Evolutionary conservation across 2,113 vertebrate genomes (phyloP).

Genomic region (Etia nguti): DNA sequence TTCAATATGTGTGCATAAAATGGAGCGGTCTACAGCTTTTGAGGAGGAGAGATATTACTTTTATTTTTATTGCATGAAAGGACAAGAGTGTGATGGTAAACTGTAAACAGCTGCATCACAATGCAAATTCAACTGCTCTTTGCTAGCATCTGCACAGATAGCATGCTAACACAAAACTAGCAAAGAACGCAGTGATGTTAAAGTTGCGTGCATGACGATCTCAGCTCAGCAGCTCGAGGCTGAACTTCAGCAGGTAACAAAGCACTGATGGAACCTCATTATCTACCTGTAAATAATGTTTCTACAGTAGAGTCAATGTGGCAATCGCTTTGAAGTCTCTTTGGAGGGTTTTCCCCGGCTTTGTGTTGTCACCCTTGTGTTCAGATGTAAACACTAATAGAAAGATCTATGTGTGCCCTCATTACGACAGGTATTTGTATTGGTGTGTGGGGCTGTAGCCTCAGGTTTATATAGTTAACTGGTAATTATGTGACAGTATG

Average conservation of each 20-base stretch:
- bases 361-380: not conserved
- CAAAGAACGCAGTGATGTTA: not conserved
- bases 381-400: not conserved
- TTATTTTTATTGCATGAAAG: not conserved
- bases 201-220: too few relatives aligned
- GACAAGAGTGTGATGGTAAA: not conserved
- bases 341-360: not conserved
- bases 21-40: rapidly evolving
- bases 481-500: not conserved
- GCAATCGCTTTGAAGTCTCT: not conserved
- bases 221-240: not conserved
- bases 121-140: not conserved
- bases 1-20: not conserved
- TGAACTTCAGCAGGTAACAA: not conserved
- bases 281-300: not conserved
- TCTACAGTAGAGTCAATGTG: not conserved
- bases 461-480: not conserved
- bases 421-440: not conserved
- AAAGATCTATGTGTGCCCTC: not conserved
- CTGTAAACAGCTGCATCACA: rapidly evolving
- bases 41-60: not conserved
- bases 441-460: not conserved
- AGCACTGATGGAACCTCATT: not conserved
- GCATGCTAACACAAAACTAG: not conserved
- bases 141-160: not conserved